Percentiles rank a stretch among this genome's conserved stretches.
These are phyloP conservation scores for Hippotragus niger DNA, from an alignment of 2,113 vertebrate genomes.

Conservation along the genomic window DNA sequence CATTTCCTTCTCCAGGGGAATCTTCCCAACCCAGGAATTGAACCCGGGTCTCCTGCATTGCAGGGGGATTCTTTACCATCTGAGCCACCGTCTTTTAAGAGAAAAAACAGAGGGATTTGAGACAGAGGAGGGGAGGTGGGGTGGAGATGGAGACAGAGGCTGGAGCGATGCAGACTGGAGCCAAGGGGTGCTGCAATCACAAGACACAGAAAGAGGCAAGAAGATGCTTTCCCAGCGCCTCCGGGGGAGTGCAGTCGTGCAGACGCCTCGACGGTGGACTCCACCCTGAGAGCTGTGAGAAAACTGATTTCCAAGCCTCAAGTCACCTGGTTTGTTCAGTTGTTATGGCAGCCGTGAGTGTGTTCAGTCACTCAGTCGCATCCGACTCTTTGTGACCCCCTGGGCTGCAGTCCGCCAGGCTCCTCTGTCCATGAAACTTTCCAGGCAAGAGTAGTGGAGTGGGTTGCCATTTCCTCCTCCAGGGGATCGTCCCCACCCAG, in stretches of 20 bases:
- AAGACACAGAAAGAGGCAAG: rapidly evolving
- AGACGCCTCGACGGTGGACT: rapidly evolving
- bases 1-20: not conserved
- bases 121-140: not conserved
- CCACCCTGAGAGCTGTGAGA: not conserved
- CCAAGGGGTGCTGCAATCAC: rapidly evolving
- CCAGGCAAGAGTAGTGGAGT: not conserved
- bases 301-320: not conserved
- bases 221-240: rapidly evolving
- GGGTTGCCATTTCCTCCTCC: not conserved
- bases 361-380: rapidly evolving
- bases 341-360: rapidly evolving
- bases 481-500: rapidly evolving
- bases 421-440: not conserved
- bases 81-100: not conserved
- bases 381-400: not conserved
- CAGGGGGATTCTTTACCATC: not conserved
- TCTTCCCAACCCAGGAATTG: not conserved
- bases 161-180: not conserved
- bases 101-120: not conserved
- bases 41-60: rapidly evolving
- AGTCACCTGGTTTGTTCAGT: too few species aligned
- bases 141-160: not conserved
- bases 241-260: not conserved
- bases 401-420: not conserved